Evolutionary conservation across 2,113 vertebrate species (phyloP), one percentile per base, ranked within the genome.

Genomic region (Callopanchax toddi): DNA sequence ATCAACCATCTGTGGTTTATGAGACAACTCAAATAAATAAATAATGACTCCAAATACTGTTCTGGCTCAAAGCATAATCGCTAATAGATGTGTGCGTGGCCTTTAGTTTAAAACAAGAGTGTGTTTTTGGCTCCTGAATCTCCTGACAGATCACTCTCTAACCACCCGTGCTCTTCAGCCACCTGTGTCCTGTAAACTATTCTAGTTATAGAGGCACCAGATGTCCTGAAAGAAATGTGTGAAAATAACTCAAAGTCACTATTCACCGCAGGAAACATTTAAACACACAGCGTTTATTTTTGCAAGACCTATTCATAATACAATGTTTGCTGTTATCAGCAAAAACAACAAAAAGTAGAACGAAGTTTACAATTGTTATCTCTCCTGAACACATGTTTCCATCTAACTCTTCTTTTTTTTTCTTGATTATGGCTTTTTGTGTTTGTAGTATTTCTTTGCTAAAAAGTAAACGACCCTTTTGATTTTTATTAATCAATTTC

Each of bases 71-170:
- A 69, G 78, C 32, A 1, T 23, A 5, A 53, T 71, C 39, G 63
- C 40, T 46, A 54, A 61, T 45, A 23, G 10, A 58, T 42, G 26
- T 56, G 43, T 12, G 37, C 37, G 78, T 84, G 77, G 84, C 79
- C 84, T 85, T 82, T 70, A 79, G 48, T 60, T 62, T 68, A 63
- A 71, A 85, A 81, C 74, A 69, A 15, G 45, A 66, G 56, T 58
- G 53, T 60, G 54, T 53, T 69, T 58, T 72, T 69, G 48, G 39
- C 51, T 67, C 45, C 36, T 18, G 46, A 70, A 40, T 67, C 62
- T 81, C 54, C 25, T 58, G 67, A 70, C 63, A 71, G 32, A 54
- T 66, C 48, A 4, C 20, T 49, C 45, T 55, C 17, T 59, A 23
- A 65, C 70, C 65, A 51, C 39, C 65, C 49, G 13, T 25, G 60